A percentile compares a stretch with the other conserved stretches of the same genome.
phyloP scores from a whole-genome alignment of 2,113 vertebrate species.

The Paradisaea rubra region DNA sequence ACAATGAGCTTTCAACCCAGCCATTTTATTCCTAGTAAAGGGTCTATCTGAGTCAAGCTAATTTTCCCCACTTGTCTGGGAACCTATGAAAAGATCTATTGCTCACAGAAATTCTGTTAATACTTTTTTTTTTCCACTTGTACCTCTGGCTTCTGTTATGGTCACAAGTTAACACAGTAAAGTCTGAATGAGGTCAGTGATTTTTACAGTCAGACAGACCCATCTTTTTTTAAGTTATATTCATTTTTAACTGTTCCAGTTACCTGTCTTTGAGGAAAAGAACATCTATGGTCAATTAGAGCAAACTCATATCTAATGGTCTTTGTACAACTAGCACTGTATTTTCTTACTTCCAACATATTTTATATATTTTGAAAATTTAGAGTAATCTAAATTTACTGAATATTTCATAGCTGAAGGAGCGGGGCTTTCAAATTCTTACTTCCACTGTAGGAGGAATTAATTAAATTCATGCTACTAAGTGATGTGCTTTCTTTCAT shows the following conservation, averaged over 20 bases:
- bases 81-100: not conserved
- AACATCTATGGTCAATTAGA: not conserved
- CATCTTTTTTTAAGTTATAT: not conserved
- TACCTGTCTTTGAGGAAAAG: not conserved
- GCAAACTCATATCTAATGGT: not conserved
- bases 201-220: not conserved
- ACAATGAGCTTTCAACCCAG: not conserved
- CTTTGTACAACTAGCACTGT: not conserved
- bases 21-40: not conserved
- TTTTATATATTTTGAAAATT: not conserved
- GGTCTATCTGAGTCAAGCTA: not conserved
- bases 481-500: not conserved
- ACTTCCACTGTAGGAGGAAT: not conserved
- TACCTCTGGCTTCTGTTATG: not conserved
- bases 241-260: not conserved
- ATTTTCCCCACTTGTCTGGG: not conserved
- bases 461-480: not conserved
- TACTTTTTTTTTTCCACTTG: not conserved
- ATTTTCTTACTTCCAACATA: not conserved
- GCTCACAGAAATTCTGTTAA: not conserved
- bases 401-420: not conserved
- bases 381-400: not conserved
- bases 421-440: not conserved
- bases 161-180: not conserved
- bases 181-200: not conserved